Conservation (phyloP, 2,113 vertebrate genomes). For the Mesoclemmys tuberculata region DNA sequence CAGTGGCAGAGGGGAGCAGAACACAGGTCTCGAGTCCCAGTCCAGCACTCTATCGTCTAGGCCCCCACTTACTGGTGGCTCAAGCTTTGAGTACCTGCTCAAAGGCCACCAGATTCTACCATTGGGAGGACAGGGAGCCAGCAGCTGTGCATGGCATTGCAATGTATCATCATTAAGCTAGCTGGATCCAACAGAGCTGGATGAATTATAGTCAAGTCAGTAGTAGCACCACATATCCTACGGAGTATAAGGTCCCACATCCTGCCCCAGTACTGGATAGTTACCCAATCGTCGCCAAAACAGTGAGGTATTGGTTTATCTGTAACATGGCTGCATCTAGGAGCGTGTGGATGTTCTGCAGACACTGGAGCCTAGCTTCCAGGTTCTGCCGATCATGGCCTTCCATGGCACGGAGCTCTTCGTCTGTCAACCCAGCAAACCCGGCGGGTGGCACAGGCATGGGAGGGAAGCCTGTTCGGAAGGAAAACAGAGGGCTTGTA, state of each 20-base stretch:
- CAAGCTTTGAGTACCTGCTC: not conserved
- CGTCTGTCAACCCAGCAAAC: conserved; percentile 88
- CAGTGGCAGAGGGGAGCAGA: not conserved
- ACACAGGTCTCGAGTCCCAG: not conserved
- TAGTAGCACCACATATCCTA: not conserved
- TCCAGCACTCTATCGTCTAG: not conserved
- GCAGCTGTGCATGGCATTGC: not conserved
- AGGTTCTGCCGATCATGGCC: conserved; percentile 91
- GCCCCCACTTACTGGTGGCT: not conserved
- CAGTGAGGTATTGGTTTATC: conserved; percentile 95
- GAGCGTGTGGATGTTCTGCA: conserved; percentile 95
- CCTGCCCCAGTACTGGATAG: not conserved
- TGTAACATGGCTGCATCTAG: conserved; percentile 96
- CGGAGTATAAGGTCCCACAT: not conserved
- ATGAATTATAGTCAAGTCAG: not conserved
- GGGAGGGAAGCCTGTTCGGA: conserved; percentile 83
- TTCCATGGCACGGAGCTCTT: conserved; percentile 91
- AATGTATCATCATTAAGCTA: not conserved
- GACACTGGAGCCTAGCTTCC: conserved; percentile 92
- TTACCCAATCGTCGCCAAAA: conserved; percentile 88
- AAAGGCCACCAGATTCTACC: not conserved
- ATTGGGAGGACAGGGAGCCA: not conserved
- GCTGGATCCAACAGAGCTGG: not conserved
- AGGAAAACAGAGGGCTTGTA: not conserved
- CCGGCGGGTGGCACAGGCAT: conserved; percentile 93